phyloP scores from a whole-genome alignment of 2,113 vertebrate genomes.

The Callaeas wilsoni region DNA sequence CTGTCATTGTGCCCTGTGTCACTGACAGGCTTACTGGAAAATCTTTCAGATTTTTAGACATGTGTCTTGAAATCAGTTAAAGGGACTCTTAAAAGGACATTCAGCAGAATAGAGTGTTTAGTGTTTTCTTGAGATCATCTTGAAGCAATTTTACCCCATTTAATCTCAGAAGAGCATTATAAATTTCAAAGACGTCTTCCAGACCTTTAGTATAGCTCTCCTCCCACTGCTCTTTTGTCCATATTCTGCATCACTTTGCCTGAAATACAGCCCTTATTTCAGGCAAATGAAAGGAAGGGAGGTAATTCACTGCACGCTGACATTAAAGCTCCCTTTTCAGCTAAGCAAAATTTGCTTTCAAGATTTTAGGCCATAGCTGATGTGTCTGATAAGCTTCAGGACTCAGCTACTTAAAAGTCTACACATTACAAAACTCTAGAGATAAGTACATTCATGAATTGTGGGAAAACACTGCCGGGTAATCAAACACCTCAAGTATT shows the following conservation, averaged over 20 bases:
- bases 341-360: background rate
- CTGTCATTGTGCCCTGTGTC: background rate
- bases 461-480: background rate
- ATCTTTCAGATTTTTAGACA: background rate
- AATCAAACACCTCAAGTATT: background rate
- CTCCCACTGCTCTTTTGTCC: background rate
- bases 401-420: slow-evolving; percentile 2
- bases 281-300: background rate
- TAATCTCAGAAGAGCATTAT: background rate
- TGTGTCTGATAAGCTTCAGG: slow-evolving; percentile 14
- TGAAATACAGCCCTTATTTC: slow-evolving; percentile 3
- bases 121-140: background rate
- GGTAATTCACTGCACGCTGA: background rate
- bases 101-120: background rate
- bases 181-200: background rate
- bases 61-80: background rate
- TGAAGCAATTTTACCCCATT: background rate
- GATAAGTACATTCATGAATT: background rate
- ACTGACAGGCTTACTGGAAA: background rate
- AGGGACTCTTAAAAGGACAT: background rate
- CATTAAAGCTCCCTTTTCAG: background rate
- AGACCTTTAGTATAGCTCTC: background rate
- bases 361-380: slow-evolving; percentile 12
- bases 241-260: background rate
- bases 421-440: background rate